Base-by-base conservation (phyloP, 1,140 invertebrate genomes). In the Bombus affinis region DNA sequence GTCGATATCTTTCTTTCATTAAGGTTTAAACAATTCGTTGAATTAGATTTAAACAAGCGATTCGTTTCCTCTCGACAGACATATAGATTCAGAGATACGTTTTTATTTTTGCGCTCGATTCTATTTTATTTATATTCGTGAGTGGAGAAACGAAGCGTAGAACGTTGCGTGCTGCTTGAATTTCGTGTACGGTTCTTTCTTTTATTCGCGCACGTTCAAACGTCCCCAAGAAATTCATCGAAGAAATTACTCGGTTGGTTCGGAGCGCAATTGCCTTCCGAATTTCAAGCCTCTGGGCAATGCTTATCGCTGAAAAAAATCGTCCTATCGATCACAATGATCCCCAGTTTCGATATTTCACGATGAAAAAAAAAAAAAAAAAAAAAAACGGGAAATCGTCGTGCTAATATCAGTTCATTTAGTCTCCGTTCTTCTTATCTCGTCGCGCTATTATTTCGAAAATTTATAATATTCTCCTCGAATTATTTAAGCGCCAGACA, bases 241-340 rank as follows among this genome's bases (percentile, higher is more conserved):
- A 25, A 53, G 81, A 71, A 68, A 75, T 74, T 32, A 53, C 70
- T 35, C 70, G 57, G 32, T 72, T n/a, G 39, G 39, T 44, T 37
- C 37, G 28, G 32, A 42, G 35, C 28, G 28, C 65, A n/a, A 73
- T 74, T 42, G 39, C 35, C 39, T 83, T 65, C 80, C 44, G 71
- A 83, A 79, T 86, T 79, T 83, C 85, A 76, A 83, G n/a, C 68
- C 13, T 59, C 44, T 68, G 25, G 47, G 44, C 39, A 62, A 22
- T 73, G 81, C 81, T 88, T 94, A 92, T 93, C 90, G 86, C 44
- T 71, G 85, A 81, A 71, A 84, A 81, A 78, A 78, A 92, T 93
- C 92, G 88, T 47, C 86, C 92, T 92, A 93, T 92, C 93, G 88
- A 93, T 92, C 92, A 92, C 90, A 70, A 74, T 71, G 75, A 44